Evolutionary conservation across 2,797 vertebrate species (phyloP), one percentile per base, ranked within the genome.

Genomic region (Pseudocheirus occidentalis): DNA sequence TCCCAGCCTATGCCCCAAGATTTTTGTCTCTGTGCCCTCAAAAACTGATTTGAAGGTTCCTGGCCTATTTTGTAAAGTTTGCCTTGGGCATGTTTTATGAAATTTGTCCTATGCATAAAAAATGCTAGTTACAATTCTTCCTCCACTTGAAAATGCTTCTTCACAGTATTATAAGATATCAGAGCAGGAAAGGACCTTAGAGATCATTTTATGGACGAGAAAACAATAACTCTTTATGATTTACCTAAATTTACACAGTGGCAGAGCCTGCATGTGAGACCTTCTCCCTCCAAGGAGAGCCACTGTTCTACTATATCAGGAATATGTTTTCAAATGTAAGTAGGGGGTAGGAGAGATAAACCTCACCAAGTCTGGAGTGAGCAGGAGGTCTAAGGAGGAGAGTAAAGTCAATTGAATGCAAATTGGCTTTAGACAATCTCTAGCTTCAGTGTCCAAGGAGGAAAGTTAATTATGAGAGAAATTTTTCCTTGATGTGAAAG

Each of bases 401-500:
- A n/a, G 6, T n/a, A 66, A 66, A 66, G 62, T 16, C 62, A 66
- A 66, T 66, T 66, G 14, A 66, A n/a, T 66, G 62, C 62, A 66
- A 62, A 66, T 18, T 66, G 62, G n/a, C 62, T 66, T 66, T 66
- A 66, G 31, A n/a, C 62, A 66, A n/a, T n/a, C 34, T 66, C 62
- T 14, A 66, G 62, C 34, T n/a, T 66, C 62, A n/a, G 0, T n/a
- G 62, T 7, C 18, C n/a, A 73, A 73, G 34, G n/a, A 18, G 0
- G 40, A 66, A 73, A 73, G n/a, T 73, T 73, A 40, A 73, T 73
- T 73, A 90, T 91, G 95, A 90, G 55, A 27, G 96, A 95, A 97
- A 95, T 94, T 98, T 97, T 97, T 95, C 96, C 66, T 73, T 66
- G 27, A 14, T 92, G 96, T 95, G 97, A 97, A 96, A 94, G 90